Conservation (phyloP, 2,113 vertebrate genomes). For the Crotophaga sulcirostris region DNA sequence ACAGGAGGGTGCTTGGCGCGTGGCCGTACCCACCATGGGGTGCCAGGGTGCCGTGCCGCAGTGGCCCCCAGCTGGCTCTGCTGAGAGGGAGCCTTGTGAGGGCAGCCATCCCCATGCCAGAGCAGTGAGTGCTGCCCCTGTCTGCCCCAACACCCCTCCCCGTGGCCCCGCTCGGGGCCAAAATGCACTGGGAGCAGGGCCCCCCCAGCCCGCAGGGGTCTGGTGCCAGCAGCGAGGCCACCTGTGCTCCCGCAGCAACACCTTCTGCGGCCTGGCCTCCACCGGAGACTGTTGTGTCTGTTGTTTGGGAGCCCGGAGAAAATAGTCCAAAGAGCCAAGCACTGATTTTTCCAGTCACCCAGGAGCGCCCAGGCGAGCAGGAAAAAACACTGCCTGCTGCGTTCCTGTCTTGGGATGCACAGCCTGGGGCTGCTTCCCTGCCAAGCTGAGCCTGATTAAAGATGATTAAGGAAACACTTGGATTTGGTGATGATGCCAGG, state of each 20-base stretch:
- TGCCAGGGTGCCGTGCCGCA: rapidly evolving
- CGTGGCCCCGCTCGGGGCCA: rapidly evolving
- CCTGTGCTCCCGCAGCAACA: rapidly evolving
- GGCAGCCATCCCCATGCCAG: background rate
- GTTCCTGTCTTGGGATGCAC: slow-evolving; percentile 32
- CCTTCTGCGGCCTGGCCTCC: background rate
- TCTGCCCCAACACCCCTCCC: background rate
- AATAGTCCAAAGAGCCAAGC: background rate
- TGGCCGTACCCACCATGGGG: rapidly evolving
- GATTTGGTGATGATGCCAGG: background rate
- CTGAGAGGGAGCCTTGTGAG: too few species aligned
- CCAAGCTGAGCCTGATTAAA: slow-evolving; percentile 9
- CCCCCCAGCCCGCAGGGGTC: background rate
- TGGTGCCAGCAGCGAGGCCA: background rate
- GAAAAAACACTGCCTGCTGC: slow-evolving; percentile 31
- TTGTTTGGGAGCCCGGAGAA: slow-evolving; percentile 21
- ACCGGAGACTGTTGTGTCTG: background rate
- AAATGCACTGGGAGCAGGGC: rapidly evolving
- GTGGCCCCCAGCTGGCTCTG: background rate
- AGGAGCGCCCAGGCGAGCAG: slow-evolving; percentile 27
- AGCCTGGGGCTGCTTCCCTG: background rate
- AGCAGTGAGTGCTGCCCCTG: too few species aligned
- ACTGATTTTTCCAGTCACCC: slow-evolving; percentile 11
- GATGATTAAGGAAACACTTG: background rate
- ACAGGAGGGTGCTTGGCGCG: rapidly evolving